Conservation (phyloP, 2,888 invertebrate species). For the Agrilus mali region DNA sequence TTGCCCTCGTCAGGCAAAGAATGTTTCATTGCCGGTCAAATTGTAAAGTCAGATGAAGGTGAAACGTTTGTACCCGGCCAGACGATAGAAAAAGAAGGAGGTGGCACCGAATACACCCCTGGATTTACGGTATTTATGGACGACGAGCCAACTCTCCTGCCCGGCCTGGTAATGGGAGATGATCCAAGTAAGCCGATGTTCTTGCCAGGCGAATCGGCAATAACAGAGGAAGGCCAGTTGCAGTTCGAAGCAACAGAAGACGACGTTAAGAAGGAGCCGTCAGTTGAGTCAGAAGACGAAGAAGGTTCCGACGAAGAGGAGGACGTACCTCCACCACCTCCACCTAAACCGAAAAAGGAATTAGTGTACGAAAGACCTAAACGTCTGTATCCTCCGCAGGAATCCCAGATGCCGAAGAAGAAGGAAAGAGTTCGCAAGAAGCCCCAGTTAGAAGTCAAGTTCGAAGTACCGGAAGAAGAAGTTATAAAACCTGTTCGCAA, state of each 20-base stretch:
- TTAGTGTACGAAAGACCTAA: slow-evolving; percentile 29
- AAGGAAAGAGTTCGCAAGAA: slow-evolving; percentile 13
- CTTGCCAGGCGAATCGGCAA: slow-evolving; percentile 31
- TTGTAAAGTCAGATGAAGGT: slow-evolving; percentile 48
- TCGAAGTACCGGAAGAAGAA: slow-evolving; percentile 10
- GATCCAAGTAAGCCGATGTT: slow-evolving; percentile 37
- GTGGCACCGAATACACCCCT: slow-evolving; percentile 61
- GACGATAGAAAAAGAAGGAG: slow-evolving; percentile 57
- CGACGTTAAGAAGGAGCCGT: slow-evolving; percentile 16
- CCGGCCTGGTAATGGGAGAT: slow-evolving; percentile 61
- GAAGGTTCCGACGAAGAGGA: slow-evolving; percentile 25
- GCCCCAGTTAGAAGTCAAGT: slow-evolving; percentile 8
- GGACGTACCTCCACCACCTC: slow-evolving; percentile 15
- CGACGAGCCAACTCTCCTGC: slow-evolving; percentile 66
- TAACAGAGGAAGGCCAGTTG: slow-evolving; percentile 30
- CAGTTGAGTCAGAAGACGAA: slow-evolving; percentile 14
- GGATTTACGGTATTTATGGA: slow-evolving; percentile 69
- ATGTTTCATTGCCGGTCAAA: slow-evolving; percentile 62
- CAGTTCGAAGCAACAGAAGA: slow-evolving; percentile 31
- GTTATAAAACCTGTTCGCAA: slow-evolving; percentile 12
- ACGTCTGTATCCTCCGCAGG: slow-evolving; percentile 20
- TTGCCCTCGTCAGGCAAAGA: slow-evolving; percentile 47
- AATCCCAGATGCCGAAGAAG: slow-evolving; percentile 25
- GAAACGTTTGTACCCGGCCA: slow-evolving; percentile 51
- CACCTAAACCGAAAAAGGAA: slow-evolving; percentile 17